These are phyloP conservation scores for Drosophila subsilvestris DNA, from an alignment of 2,888 invertebrate genomes.

Conservation along the genomic window DNA sequence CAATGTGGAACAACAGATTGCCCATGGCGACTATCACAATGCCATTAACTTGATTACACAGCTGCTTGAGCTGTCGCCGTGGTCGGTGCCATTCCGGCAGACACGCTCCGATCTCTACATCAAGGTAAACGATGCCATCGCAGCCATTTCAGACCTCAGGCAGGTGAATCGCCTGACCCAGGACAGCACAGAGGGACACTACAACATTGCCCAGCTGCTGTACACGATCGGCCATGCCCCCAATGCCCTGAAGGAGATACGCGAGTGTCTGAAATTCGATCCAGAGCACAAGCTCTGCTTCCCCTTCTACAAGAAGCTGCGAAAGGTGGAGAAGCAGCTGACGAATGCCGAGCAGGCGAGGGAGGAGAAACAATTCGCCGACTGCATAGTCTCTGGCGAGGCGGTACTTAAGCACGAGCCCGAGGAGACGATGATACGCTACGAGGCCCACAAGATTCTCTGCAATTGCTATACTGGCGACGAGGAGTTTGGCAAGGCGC, in stretches of 20 bases:
- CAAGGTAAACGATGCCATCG: slow-evolving; percentile 89
- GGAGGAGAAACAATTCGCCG: slow-evolving; percentile 87
- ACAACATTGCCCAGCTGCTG: slow-evolving; percentile 89
- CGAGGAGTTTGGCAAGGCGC: slow-evolving; percentile 89
- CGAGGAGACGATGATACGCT: slow-evolving; percentile 89
- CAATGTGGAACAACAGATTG: slow-evolving; percentile 87
- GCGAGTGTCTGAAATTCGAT: slow-evolving; percentile 98
- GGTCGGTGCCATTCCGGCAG: slow-evolving; percentile 93
- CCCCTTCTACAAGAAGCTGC: slow-evolving; percentile 97
- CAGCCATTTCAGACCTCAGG: slow-evolving; percentile 95
- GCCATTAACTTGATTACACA: slow-evolving; percentile 88
- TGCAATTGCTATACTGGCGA: slow-evolving; percentile 91
- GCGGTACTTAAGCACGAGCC: slow-evolving; percentile 89
- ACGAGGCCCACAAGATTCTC: slow-evolving; percentile 90
- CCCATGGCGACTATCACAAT: slow-evolving; percentile 85
- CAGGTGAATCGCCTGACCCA: slow-evolving; percentile 95
- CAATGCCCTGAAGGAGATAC: slow-evolving; percentile 95
- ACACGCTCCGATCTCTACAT: slow-evolving; percentile 94
- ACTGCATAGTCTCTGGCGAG: slow-evolving; percentile 89
- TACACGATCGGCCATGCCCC: slow-evolving; percentile 96
- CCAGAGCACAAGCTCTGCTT: slow-evolving; percentile 99
- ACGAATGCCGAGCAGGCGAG: slow-evolving; percentile 87
- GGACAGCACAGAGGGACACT: slow-evolving; percentile 93
- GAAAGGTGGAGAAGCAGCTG: slow-evolving; percentile 94
- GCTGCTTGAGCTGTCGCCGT: slow-evolving; percentile 93